A percentile compares a stretch with the other conserved stretches of the same genome.
phyloP scores from a whole-genome alignment of 2,797 vertebrate species.

The Momotus momota region DNA sequence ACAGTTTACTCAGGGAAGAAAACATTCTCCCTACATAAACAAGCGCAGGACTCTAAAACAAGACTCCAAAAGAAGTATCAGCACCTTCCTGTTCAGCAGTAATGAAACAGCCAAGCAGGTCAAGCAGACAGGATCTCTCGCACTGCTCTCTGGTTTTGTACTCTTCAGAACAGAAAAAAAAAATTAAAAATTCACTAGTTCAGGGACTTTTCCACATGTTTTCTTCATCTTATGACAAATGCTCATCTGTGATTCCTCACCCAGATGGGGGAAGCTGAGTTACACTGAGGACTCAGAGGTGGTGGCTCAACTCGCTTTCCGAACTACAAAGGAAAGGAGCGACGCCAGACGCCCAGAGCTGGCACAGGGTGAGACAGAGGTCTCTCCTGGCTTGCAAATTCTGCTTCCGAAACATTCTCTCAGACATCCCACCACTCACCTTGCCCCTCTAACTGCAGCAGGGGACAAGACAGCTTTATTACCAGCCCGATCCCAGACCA shows the following conservation, averaged over 20 bases:
- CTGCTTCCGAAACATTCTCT: background rate
- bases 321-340: fast-evolving
- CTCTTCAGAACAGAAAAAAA: background rate
- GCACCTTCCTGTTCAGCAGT: background rate
- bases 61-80: background rate
- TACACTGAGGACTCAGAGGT: fast-evolving
- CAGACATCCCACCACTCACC: background rate
- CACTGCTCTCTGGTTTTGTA: background rate
- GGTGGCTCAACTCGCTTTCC: background rate
- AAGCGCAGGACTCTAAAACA: background rate
- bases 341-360: fast-evolving
- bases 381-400: fast-evolving
- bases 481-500: background rate
- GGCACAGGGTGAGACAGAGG: fast-evolving
- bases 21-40: background rate
- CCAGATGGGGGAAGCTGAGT: fast-evolving
- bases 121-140: background rate
- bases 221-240: background rate
- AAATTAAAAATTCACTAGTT: background rate
- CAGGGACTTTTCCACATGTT: background rate
- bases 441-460: background rate
- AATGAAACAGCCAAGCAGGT: background rate
- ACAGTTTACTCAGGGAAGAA: background rate
- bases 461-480: background rate
- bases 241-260: fast-evolving